Evolutionary conservation across 2,797 vertebrate genomes (phyloP).

Genomic region (Aldrovandia affinis): DNA sequence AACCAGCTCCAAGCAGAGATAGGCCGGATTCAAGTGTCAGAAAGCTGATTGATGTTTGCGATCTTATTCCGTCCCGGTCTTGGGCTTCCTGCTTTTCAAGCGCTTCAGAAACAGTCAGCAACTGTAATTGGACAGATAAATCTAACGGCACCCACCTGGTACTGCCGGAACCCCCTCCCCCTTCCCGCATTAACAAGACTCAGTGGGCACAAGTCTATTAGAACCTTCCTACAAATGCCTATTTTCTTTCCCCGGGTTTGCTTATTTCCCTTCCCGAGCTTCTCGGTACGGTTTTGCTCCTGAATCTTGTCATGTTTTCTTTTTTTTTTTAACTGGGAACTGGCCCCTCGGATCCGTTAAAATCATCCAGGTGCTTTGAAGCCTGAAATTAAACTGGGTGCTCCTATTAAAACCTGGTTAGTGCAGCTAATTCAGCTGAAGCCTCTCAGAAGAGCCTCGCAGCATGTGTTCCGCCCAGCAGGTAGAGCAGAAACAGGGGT

Average conservation of each 20-base stretch:
- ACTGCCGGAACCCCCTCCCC: constrained; percentile 23
- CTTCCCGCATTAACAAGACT: constrained; percentile 30
- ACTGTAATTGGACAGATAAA: constrained; percentile 45
- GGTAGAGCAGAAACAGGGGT: background rate
- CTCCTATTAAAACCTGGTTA: constrained; percentile 62
- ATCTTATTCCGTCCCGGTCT: constrained; percentile 9
- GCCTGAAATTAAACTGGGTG: constrained; percentile 64
- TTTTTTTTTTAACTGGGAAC: background rate
- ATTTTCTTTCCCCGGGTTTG: constrained; percentile 13
- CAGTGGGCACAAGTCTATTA: constrained; percentile 42
- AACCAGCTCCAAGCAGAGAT: constrained; percentile 20
- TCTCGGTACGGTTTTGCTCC: constrained; percentile 31
- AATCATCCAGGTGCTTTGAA: constrained; percentile 55
- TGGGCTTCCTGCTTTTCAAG: constrained; percentile 41
- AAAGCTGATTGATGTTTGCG: constrained; percentile 29
- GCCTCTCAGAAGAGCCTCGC: constrained; percentile 26
- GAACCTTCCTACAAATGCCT: constrained; percentile 18
- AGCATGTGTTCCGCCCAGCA: constrained; percentile 3
- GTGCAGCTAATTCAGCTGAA: constrained; percentile 46
- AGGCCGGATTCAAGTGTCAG: constrained; percentile 6
- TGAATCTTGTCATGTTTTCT: constrained; percentile 11
- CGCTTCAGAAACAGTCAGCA: constrained; percentile 34
- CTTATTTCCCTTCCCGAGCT: constrained; percentile 41
- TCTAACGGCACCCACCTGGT: constrained; percentile 31
- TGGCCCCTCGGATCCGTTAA: constrained; percentile 40